These are phyloP conservation scores for Dinothrombium tinctorium DNA, from an alignment of 1,140 invertebrate species.

Conservation along the genomic window DNA sequence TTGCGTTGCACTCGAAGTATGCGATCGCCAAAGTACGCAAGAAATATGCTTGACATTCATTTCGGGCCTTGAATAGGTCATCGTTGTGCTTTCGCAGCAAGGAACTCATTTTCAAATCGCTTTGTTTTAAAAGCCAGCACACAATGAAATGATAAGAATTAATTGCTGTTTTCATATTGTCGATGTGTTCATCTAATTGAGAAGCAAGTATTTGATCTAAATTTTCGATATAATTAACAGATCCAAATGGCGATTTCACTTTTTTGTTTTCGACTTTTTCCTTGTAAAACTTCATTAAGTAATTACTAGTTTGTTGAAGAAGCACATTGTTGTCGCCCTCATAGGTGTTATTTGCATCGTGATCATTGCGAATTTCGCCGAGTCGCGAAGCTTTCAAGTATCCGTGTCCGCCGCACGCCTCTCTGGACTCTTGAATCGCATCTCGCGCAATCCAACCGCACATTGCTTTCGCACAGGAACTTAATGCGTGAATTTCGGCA, in stretches of 20 bases:
- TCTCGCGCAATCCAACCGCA: slow-evolving; percentile 56
- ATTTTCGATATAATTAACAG: slow-evolving; percentile 33
- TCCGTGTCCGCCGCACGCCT: slow-evolving; percentile 57
- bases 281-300: slow-evolving; percentile 36
- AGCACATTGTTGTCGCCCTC: slow-evolving; percentile 91
- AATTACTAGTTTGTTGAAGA: slow-evolving; percentile 78
- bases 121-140: slow-evolving; percentile 38
- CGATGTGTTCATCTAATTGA: slow-evolving; percentile 19
- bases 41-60: slow-evolving; percentile 58
- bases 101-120: slow-evolving; percentile 32
- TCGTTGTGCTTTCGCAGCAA: slow-evolving; percentile 24
- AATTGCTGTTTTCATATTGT: slow-evolving; percentile 34
- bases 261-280: slow-evolving; percentile 4
- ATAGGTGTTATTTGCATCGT: slow-evolving; percentile 79
- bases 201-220: slow-evolving; percentile 17
- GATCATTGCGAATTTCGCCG: slow-evolving; percentile 53
- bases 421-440: slow-evolving; percentile 66
- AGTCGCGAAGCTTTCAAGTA: slow-evolving; percentile 40
- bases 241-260: slow-evolving; percentile 30
- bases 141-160: slow-evolving; percentile 55
- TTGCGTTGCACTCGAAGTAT: slow-evolving; percentile 33
- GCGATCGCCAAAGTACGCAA: slow-evolving; percentile 45
- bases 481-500: slow-evolving; percentile 70
- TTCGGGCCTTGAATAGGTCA: slow-evolving; percentile 45
- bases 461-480: slow-evolving; percentile 62